Percentiles rank a stretch among this genome's conserved stretches.
Conservation (phyloP, 2,113 vertebrate genomes). For the Platycercus adscitus region DNA sequence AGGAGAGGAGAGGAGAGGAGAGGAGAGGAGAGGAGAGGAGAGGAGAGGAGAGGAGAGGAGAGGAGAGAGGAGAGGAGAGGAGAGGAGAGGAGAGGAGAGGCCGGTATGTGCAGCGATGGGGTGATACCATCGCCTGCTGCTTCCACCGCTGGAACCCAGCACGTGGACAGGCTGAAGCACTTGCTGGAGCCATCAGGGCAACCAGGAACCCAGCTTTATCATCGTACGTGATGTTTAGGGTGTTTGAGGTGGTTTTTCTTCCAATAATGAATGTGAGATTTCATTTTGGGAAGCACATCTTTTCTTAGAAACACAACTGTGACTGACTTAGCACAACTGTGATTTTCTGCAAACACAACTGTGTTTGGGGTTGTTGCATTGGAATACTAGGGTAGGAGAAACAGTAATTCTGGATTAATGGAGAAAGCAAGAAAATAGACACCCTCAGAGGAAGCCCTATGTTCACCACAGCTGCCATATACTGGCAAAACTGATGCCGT, state of each 20-base stretch:
- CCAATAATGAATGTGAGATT: background rate
- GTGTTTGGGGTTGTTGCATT: conserved; percentile 30
- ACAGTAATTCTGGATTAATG: conserved; percentile 37
- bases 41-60: background rate
- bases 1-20: too few species aligned
- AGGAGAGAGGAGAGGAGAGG: background rate
- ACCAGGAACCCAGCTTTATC: accelerated
- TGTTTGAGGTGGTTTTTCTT: background rate
- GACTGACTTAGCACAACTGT: conserved; percentile 5
- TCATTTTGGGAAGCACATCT: background rate
- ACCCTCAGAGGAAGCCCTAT: background rate
- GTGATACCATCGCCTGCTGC: background rate
- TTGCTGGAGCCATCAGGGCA: background rate
- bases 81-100: background rate
- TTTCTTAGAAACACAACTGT: conserved; percentile 34
- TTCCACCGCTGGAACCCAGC: background rate
- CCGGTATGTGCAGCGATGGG: background rate
- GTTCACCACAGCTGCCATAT: background rate
- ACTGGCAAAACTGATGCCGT: background rate
- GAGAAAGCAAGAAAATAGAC: background rate
- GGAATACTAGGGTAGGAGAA: conserved; percentile 16
- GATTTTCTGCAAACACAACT: conserved; percentile 54
- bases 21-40: background rate
- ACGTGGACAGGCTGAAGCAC: background rate
- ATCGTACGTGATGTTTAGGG: background rate